These are phyloP conservation scores for Nephrocerus scutellatus DNA, from an alignment of 2,888 invertebrate genomes.

Conservation along the genomic window DNA sequence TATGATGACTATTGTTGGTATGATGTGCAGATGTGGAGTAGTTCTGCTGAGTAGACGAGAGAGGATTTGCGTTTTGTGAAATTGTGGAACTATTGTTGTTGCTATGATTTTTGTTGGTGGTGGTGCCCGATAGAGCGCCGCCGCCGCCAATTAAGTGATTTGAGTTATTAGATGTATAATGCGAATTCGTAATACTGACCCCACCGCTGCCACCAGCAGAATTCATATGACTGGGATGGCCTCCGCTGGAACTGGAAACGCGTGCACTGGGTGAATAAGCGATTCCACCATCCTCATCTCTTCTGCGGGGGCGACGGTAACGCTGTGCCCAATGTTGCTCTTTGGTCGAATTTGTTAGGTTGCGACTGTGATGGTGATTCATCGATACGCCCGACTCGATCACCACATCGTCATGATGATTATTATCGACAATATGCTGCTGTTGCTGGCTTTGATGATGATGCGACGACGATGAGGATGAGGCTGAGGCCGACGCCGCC, in stretches of 20 bases:
- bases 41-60: no score
- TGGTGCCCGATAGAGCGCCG: constrained; percentile 22
- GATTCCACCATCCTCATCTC: constrained; percentile 38
- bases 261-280: constrained; percentile 37
- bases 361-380: constrained; percentile 18
- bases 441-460: constrained; percentile 19
- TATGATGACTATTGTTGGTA: no score
- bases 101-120: constrained; percentile 29
- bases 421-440: constrained; percentile 15
- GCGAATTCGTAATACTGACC: constrained; percentile 29
- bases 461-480: no score
- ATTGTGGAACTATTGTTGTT: background rate
- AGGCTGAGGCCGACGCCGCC: no score
- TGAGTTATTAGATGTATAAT: constrained; percentile 24
- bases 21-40: no score
- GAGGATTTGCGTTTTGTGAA: no score
- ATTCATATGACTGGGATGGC: constrained; percentile 13
- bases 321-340: constrained; percentile 38
- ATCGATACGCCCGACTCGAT: constrained; percentile 12
- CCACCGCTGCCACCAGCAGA: constrained; percentile 27
- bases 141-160: constrained; percentile 17
- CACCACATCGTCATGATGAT: constrained; percentile 20
- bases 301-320: constrained; percentile 37
- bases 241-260: constrained; percentile 16
- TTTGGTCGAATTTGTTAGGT: constrained; percentile 24